These are phyloP conservation scores for Lithophane leautieri DNA, from an alignment of 2,888 invertebrate genomes.

Conservation along the genomic window DNA sequence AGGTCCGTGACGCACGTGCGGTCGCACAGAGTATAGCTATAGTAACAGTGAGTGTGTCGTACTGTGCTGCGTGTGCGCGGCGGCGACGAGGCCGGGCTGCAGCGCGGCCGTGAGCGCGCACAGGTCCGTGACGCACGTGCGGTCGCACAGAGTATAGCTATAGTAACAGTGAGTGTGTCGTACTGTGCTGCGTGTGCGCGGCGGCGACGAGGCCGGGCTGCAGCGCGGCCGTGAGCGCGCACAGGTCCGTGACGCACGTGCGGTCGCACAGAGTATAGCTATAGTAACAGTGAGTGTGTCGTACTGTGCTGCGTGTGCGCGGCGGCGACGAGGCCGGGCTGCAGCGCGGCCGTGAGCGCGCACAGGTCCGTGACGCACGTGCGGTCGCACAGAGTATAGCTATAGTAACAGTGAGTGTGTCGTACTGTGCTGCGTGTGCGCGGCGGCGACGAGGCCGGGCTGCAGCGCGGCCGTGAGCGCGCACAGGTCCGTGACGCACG, in stretches of 20 bases:
- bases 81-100: slow-evolving; percentile 6
- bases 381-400: not conserved
- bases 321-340: slow-evolving; percentile 87
- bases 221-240: slow-evolving; percentile 92
- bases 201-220: slow-evolving; percentile 89
- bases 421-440: slow-evolving; percentile 74
- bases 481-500: slow-evolving; percentile 95
- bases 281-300: slow-evolving; percentile 64
- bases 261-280: slow-evolving; percentile 71
- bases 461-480: slow-evolving; percentile 94
- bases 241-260: not conserved
- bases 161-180: slow-evolving; percentile 63
- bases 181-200: no score
- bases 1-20: slow-evolving; percentile 84
- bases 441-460: slow-evolving; percentile 91
- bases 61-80: slow-evolving; percentile 72
- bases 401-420: not conserved
- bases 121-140: no score
- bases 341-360: slow-evolving; percentile 93
- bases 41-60: not conserved
- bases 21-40: slow-evolving; percentile 71
- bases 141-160: slow-evolving; percentile 72
- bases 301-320: not conserved
- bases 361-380: not conserved
- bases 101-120: slow-evolving; percentile 47